Percentiles rank a stretch among this genome's conserved stretches.
These are phyloP conservation scores for Drosophila aff. DNA, from an alignment of 1,140 invertebrate species.

Conservation along the genomic window DNA sequence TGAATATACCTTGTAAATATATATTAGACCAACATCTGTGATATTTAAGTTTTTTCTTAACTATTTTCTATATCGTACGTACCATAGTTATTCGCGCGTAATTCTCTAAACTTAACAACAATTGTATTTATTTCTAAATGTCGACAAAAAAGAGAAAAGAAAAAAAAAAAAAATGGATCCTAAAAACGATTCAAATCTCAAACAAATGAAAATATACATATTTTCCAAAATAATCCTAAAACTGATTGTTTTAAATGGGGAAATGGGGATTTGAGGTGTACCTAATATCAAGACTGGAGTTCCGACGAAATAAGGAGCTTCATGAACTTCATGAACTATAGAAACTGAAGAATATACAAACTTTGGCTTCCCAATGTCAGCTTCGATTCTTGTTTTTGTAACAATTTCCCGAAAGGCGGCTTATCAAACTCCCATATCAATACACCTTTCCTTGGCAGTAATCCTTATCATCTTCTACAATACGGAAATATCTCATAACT, in stretches of 20 bases:
- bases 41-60: slow-evolving; percentile 83
- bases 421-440: no score
- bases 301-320: neutral
- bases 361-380: no score
- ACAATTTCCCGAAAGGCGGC: no score
- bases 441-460: no score
- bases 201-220: slow-evolving; percentile 58
- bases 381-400: no score
- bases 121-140: slow-evolving; percentile 68
- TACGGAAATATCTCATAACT: no score
- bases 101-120: slow-evolving; percentile 41
- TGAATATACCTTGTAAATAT: slow-evolving; percentile 48
- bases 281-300: neutral
- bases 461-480: no score
- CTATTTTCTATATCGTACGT: slow-evolving; percentile 76
- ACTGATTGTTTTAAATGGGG: slow-evolving; percentile 1
- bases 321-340: no score
- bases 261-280: neutral
- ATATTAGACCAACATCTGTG: slow-evolving; percentile 68
- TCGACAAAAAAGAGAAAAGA: slow-evolving; percentile 31
- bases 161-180: slow-evolving; percentile 17
- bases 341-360: no score
- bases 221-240: slow-evolving; percentile 50
- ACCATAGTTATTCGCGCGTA: slow-evolving; percentile 48
- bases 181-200: slow-evolving; percentile 40